Base-by-base conservation (phyloP, 2,888 invertebrate species). In the Tineola bisselliella region DNA sequence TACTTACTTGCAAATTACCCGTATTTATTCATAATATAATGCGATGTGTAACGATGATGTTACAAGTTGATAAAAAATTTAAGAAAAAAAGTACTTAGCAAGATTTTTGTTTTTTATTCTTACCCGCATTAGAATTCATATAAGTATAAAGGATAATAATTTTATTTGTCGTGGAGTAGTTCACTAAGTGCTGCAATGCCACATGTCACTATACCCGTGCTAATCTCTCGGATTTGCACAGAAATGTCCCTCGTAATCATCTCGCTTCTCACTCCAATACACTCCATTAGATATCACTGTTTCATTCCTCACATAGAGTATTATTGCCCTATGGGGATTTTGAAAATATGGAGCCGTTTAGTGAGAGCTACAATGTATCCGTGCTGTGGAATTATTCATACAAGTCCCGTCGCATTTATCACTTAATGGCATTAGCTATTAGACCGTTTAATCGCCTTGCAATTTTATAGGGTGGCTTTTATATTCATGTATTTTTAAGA, bases 241-340 rank as follows among this genome's bases (percentile, higher is more conserved):
- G 73, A 81, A 69, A 73, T 84, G 83, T 82, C 84, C 84, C 83
- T 77, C 68, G 64, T 66, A 44, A n/a, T 10, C 65, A 69, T 68
- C 66, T 62, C 64, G 69, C 68, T 43, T 84, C 84, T 70, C 77
- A 64, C 72, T 83, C 72, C 82, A 68, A 67, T 66, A 65, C 67
- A 63, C 64, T 61, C 62, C 64, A 43, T 59, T 67, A 68, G 69
- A 74, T 81, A 76, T 73, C 73, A 73, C 76, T 72, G 72, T 86
- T 81, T 81, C 86, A 72, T 72, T 69, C 73, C 74, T 70, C 81
- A 81, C 84, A 25, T 84, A 84, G 84, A 84, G 86, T 84, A 84
- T 86, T 86, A 87, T 87, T 86, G 86, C 84, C 83, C 86, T 84
- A 81, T 84, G 75, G 87, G 87, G 87, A 87, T 87, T 86, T 84